Evolutionary conservation across 2,888 invertebrate genomes (phyloP), one percentile per base, ranked within the genome.

Genomic region (Frankliniella intonsa): DNA sequence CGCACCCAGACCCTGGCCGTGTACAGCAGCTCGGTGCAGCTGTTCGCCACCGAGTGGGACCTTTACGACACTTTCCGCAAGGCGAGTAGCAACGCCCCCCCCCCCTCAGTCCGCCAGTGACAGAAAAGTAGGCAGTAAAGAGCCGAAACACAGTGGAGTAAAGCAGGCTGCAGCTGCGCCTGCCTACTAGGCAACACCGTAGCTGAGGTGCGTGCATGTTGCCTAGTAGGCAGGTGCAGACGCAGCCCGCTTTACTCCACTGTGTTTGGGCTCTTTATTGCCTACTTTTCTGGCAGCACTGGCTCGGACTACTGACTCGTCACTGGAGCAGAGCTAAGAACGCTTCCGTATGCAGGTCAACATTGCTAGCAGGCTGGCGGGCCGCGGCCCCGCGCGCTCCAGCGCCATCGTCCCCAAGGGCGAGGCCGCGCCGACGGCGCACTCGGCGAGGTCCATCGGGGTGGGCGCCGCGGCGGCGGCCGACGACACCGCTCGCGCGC

Each of bases 11-110:
- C 69, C 11, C 12, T 76, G 69, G 69, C 69, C 25, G 69, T 76
- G 69, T 10, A 12, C 25, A 76, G 69, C 69, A 76, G 25, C 69
- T 25, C 22, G 22, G 69, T 76, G 22, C 22, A 76, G 69, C 25
- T 76, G 69, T 76, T 76, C 69, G 69, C 69, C 69, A 76, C 69
- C 69, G 69, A 76, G 69, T 76, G 69, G 69, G 69, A 76, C 69
- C 69, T 76, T 2, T 76, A 76, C 69, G 69, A 76, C 69, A 76
- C 69, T 25, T 76, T 76, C 69, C 69, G 69, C 22, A 76, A 76
- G 69, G 62, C 17, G 3, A 38, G 38, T 38, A n/a, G n/a, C n/a
- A n/a, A 55, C 55, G 62, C 55, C 55, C 55, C 55, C 9, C 55
- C 55, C 55, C 55, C 55, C 55, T 8, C 7, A 2, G 3, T 38